Conservation (phyloP, 2,888 invertebrate genomes). For the Leptarthrus brevirostris region DNA sequence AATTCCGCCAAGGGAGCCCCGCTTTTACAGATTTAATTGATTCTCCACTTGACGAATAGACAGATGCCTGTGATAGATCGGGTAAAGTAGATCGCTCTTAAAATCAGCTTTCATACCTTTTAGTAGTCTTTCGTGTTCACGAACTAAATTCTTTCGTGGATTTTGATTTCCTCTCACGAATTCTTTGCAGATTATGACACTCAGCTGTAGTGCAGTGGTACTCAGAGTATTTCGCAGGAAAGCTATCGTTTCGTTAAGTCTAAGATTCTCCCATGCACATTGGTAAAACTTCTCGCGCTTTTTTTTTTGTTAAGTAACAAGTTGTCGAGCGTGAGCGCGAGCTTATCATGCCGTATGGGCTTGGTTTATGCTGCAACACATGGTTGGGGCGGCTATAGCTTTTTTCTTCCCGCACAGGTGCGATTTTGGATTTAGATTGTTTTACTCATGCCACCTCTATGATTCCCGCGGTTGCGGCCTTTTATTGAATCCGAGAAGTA, state of each 20-base stretch:
- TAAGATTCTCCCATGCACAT: too few relatives aligned
- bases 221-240: too few relatives aligned
- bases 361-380: neutral
- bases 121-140: neutral
- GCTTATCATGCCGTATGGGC: neutral
- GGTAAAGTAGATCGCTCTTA: too few relatives aligned
- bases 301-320: neutral
- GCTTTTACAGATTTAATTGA: conserved; percentile 26
- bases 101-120: neutral
- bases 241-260: neutral
- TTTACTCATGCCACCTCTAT: too few relatives aligned
- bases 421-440: neutral
- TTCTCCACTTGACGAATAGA: conserved; percentile 22
- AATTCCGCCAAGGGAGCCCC: neutral
- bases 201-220: too few relatives aligned
- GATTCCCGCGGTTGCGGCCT: too few relatives aligned
- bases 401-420: neutral
- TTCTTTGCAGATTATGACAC: too few relatives aligned
- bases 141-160: too few relatives aligned
- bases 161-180: too few relatives aligned
- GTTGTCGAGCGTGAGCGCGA: neutral
- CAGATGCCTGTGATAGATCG: neutral
- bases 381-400: neutral
- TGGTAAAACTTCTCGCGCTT: too few relatives aligned
- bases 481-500: too few relatives aligned